These are phyloP conservation scores for Lepidocyrtoides sp. DNA, from an alignment of 2,888 invertebrate genomes.

Conservation along the genomic window DNA sequence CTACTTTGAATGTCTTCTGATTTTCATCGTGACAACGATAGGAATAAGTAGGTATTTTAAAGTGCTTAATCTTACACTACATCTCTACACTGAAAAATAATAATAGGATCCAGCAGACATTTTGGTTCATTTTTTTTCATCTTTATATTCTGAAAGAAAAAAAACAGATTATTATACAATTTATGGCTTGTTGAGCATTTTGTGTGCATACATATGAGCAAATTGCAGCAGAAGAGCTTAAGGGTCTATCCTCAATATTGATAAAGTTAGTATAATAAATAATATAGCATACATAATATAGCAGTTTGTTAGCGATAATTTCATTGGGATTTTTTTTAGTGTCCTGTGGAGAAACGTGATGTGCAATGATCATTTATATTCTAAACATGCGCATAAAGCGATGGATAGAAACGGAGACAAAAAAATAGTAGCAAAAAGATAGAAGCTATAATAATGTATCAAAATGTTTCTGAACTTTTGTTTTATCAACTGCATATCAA, in stretches of 20 bases:
- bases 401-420: background rate
- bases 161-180: background rate
- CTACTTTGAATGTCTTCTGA: too few relatives aligned
- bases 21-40: too few relatives aligned
- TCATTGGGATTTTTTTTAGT: slow-evolving; percentile 9
- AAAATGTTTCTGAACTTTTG: too few relatives aligned
- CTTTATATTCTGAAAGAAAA: too few relatives aligned
- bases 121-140: background rate
- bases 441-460: too few relatives aligned
- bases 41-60: too few relatives aligned
- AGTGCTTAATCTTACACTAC: too few relatives aligned
- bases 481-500: too few relatives aligned
- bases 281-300: background rate
- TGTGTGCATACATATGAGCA: background rate
- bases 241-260: too few relatives aligned
- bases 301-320: background rate
- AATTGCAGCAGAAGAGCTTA: too few relatives aligned
- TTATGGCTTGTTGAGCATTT: background rate
- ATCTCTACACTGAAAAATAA: too few relatives aligned
- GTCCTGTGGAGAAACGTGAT: slow-evolving; percentile 36
- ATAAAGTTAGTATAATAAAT: background rate
- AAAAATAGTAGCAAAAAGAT: background rate
- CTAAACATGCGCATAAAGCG: background rate
- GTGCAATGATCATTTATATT: slow-evolving; percentile 9
- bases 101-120: background rate